Percentiles rank a stretch among this genome's conserved stretches.
phyloP scores from a whole-genome alignment of 2,113 vertebrate species.

The Microtus montanus region DNA sequence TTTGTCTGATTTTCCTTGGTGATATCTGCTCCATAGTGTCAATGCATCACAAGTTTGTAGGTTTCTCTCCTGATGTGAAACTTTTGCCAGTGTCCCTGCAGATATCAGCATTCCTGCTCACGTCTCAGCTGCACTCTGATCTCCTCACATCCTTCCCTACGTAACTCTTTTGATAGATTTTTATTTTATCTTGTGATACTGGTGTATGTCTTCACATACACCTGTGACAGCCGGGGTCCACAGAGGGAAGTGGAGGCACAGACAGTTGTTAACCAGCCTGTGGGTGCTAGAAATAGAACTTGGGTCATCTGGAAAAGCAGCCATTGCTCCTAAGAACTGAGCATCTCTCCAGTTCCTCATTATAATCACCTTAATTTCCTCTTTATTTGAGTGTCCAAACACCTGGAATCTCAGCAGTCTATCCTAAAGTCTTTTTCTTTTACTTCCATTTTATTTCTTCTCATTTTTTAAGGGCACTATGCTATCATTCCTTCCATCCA shows the following conservation, averaged over 20 bases:
- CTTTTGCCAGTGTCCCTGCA: not conserved
- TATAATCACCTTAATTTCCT: not conserved
- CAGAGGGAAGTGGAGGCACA: not conserved
- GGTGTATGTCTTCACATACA: not conserved
- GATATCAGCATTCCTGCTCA: not conserved
- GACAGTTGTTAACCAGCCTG: not conserved
- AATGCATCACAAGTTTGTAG: not conserved
- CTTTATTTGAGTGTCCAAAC: not conserved
- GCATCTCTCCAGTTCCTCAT: not conserved
- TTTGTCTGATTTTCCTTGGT: not conserved
- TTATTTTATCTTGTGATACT: not conserved
- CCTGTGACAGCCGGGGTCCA: not conserved
- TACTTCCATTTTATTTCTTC: not conserved
- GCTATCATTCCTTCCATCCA: not conserved
- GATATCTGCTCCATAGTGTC: not conserved
- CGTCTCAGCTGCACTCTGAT: not conserved
- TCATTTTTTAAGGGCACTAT: not conserved
- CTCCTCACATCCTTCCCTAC: not conserved
- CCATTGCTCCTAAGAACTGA: not conserved
- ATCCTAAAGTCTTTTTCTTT: not conserved
- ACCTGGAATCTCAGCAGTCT: not conserved
- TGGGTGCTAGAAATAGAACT: not conserved
- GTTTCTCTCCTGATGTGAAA: not conserved
- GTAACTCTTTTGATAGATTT: not conserved
- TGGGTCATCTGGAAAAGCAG: not conserved